Base-by-base conservation (phyloP, 2,888 invertebrate genomes). In the Troilus luridus region DNA sequence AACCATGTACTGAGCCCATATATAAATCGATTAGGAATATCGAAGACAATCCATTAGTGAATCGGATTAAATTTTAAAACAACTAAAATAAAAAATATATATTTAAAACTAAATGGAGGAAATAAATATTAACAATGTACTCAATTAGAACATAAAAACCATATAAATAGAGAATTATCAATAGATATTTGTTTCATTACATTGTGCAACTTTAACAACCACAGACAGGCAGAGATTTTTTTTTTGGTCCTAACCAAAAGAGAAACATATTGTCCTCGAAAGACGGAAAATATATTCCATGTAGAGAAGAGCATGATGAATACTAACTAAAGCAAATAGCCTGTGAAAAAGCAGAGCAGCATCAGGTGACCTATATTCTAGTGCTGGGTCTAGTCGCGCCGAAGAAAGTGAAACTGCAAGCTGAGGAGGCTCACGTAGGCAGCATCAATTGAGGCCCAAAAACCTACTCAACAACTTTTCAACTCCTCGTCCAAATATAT, bases 211-310 rank as follows among this genome's bases (percentile, higher is more conserved):
- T 11, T 12, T 67, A 11, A 62, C 3, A 62, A 21, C 3, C 60
- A 17, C 60, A 62, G n/a, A 10, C n/a, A 24, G 24, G 12, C 24
- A 1, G 24, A 62, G 10, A 67, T 67, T n/a, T 67, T 5, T 67
- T 24, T 67, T 12, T 12, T 24, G 24, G 24, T 14, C 41, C 72
- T 77, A 41, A 8, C 17, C 72, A 77, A 77, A 77, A 77, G 72
- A 77, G 72, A 77, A 72, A 72, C n/a, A 64, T 41, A 41, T 41
- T 77, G 72, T 77, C 72, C 72, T 77, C 72, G 72, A 77, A 77
- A 77, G 41, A 77, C 17, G 41, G 7, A 41, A 67, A 77, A 77
- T 17, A 17, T 77, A 77, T 77, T 77, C 27, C 17, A 3, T 41
- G 41, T 1, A 41, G 72, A 77, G 9, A 77, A 8, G 7, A 77